Evolutionary conservation across 2,797 vertebrate species (phyloP).

Genomic region (Buphagus erythrorhynchus): DNA sequence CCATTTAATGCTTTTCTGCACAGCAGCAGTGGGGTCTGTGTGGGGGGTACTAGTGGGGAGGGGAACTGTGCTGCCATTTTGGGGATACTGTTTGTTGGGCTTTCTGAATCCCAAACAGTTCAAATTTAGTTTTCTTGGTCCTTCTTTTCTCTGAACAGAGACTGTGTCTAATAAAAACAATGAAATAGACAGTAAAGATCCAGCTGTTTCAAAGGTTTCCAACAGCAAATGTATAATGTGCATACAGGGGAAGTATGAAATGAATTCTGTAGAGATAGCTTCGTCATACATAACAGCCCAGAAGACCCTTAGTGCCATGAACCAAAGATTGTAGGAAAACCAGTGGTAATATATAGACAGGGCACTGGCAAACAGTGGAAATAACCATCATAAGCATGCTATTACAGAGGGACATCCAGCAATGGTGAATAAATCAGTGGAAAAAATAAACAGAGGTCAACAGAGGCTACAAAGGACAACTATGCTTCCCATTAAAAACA

Average conservation of each 20-base stretch:
- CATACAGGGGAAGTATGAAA: background rate
- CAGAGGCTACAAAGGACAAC: background rate
- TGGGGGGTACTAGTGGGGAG: too few species aligned
- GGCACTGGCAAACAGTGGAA: background rate
- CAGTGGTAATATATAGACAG: background rate
- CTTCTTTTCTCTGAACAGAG: background rate
- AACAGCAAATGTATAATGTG: background rate
- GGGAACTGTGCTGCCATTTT: background rate
- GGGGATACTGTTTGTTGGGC: background rate
- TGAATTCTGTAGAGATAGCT: background rate
- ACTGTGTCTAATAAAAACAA: background rate
- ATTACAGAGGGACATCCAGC: background rate
- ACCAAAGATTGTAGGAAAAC: background rate
- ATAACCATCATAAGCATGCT: background rate
- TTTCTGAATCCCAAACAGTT: background rate
- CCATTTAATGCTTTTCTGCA: background rate
- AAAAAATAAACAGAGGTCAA: background rate
- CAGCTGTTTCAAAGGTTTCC: background rate
- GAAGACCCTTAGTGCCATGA: background rate
- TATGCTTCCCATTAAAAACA: background rate
- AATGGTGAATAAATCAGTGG: background rate
- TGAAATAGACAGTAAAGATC: background rate
- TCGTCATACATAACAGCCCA: background rate
- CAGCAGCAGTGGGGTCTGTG: rapidly evolving
- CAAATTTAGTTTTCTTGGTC: background rate